Evolutionary conservation across 2,113 vertebrate species (phyloP).

Genomic region (Cyprinodon variegatus): DNA sequence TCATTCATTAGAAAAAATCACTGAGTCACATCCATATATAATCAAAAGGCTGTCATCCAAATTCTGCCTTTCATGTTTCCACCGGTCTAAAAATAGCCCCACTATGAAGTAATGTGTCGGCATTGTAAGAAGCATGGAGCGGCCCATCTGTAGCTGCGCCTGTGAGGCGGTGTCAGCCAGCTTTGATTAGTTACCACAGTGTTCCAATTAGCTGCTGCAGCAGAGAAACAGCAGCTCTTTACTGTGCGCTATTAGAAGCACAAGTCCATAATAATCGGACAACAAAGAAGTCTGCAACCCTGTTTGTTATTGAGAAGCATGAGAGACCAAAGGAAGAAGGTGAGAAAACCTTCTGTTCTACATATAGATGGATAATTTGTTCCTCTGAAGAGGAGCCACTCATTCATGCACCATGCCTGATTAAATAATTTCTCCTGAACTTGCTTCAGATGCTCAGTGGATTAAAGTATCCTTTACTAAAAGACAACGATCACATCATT

Average conservation of each 20-base stretch:
- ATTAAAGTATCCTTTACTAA: not conserved
- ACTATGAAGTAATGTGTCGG: constrained; percentile 41
- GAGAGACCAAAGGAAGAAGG: not conserved
- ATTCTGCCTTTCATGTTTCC: constrained; percentile 47
- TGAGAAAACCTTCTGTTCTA: constrained; percentile 5
- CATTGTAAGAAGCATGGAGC: constrained; percentile 41
- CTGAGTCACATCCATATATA: constrained; percentile 34
- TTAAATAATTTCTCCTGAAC: constrained; percentile 19
- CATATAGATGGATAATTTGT: constrained; percentile 18
- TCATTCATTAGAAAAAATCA: constrained; percentile 32
- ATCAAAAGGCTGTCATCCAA: constrained; percentile 44
- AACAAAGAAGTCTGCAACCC: not conserved
- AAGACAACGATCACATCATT: not conserved
- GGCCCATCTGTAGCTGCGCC: constrained; percentile 53
- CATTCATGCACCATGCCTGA: constrained; percentile 11
- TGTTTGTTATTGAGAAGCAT: constrained; percentile 23
- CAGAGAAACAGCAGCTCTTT: constrained; percentile 35
- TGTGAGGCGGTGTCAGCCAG: constrained; percentile 46
- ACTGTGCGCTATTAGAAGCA: not conserved
- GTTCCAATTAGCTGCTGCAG: constrained; percentile 54
- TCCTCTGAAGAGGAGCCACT: constrained; percentile 25
- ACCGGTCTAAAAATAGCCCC: constrained; percentile 44
- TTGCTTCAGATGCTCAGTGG: not conserved
- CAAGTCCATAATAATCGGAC: not conserved
- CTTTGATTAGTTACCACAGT: constrained; percentile 54